Conservation (phyloP, 2,113 vertebrate genomes). For the Hippocampus abdominalis region DNA sequence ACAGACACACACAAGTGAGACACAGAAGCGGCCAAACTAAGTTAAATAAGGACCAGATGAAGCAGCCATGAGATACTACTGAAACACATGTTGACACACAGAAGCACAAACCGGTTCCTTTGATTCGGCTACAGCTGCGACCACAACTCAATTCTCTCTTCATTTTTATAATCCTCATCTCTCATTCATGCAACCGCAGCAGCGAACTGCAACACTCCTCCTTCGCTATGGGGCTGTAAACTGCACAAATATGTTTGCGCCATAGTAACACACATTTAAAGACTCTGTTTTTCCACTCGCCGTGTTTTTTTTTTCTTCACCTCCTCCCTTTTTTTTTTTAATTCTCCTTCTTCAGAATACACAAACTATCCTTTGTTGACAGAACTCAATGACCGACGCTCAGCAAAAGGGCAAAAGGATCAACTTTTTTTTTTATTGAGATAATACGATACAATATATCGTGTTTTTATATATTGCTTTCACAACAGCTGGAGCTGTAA, state of each 20-base stretch:
- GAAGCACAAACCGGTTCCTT: constrained; percentile 11
- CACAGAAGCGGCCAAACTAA: constrained; percentile 53
- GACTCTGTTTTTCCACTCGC: constrained; percentile 29
- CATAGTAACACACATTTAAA: constrained; percentile 49
- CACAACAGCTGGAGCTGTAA: no score
- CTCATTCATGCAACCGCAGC: constrained; percentile 38
- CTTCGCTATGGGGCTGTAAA: constrained; percentile 49
- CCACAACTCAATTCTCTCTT: constrained; percentile 24
- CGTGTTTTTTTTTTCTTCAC: background rate
- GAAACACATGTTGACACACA: constrained; percentile 48
- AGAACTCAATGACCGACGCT: constrained; percentile 9
- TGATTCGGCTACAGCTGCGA: constrained; percentile 24
- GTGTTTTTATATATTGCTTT: no score
- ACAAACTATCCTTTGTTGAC: constrained; percentile 48
- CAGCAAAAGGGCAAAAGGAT: background rate
- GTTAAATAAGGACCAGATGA: constrained; percentile 65
- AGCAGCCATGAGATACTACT: constrained; percentile 46
- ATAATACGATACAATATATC: background rate
- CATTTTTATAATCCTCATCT: constrained; percentile 21
- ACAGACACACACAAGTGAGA: constrained; percentile 25
- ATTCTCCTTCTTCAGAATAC: constrained; percentile 20
- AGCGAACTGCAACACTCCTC: constrained; percentile 36
- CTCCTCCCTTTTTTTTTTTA: constrained; percentile 2
- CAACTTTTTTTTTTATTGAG: background rate
- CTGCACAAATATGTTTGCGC: constrained; percentile 34